Evolutionary conservation across 2,888 invertebrate species (phyloP), one percentile per base, ranked within the genome.

Genomic region (Sphaeridia pumilis): DNA sequence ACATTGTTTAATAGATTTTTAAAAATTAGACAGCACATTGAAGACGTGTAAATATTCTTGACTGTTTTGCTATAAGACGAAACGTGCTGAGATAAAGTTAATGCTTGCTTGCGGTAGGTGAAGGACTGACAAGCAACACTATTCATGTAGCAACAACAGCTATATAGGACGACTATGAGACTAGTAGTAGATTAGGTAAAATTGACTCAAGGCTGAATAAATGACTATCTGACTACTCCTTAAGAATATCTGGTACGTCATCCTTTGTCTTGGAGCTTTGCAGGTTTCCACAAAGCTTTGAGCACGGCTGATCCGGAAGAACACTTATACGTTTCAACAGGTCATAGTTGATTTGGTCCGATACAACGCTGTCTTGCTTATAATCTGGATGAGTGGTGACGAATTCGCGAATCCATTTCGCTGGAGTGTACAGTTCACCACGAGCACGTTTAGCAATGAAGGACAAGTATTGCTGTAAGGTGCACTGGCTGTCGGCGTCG

Each of bases 401-500:
- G 74, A 90, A 93, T 58, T 86, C 79, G 45, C 98, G 78, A 69
- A 95, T 85, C 93, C 94, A 98, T 28, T 84, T 76, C 38, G 98
- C 98, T 65, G 92, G 89, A 49, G 98, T 99, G 68, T 82, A 76
- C 50, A 94, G 79, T 70, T 90, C 86, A 26, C 95, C 95, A 65
- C 84, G 79, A 4, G 90, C 88, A 66, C 88, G 78, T 53, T 81
- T 78, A 69, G 85, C 84, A 69, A 98, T 94, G 58, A 95, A 80
- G 68, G 85, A 87, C 59, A 98, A 78, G 74, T 98, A 98, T 73
- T 94, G 89, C 71, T 88, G 87, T 67, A 98, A 86, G 7, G 93
- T 92, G 74, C 97, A 97, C 71, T 90, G 87, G 36, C 95, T 97
- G 72, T 97, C 97, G 2, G 94, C 92, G 74, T 98, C 98, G 46